Evolutionary conservation across 2,888 invertebrate species (phyloP), one percentile per base, ranked within the genome.

Genomic region (Eucera pruinosa): DNA sequence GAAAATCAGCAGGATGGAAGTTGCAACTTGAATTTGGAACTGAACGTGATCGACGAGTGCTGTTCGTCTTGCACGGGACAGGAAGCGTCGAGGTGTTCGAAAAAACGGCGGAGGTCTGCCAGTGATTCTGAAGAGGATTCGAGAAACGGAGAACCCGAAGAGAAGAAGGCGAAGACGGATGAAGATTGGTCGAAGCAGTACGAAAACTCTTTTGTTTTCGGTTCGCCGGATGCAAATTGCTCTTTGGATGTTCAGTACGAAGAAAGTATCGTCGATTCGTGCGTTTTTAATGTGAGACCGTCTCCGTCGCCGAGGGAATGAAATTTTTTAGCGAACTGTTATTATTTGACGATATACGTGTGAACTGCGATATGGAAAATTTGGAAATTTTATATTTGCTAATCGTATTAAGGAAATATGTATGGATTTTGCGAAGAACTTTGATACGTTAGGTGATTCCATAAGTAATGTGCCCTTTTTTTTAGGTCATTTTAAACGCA

Each of bases 131-230:
- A 1, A 0, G 41, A 60, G 7, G 43, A 50, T 52, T 20, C 62
- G 0, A 18, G 48, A 3, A 7, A 18, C 2, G n/a, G 1, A 1
- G 41, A 45, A 23, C 36, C 66, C 4, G 36, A 13, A 1, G 27
- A 18, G 9, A 80, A 83, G n/a, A 62, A 43, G 18, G 45, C 15
- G 5, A 77, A 54, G 23, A 11, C 15, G 2, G 67, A 75, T 25
- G 4, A 13, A 9, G 15, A 83, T 15, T 83, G 83, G 83, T 67
- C 54, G 15, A 81, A 72, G 18, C 27, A 61, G 6, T 83, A 52
- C 48, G 81, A 81, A 33, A 75, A 62, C 11, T 45, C 52, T 18
- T 78, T 80, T 7, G 75, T 78, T 9, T 83, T 83, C n/a, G 80
- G 67, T 6, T 39, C 71, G 0, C 18, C 57, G 4, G 41, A 55